phyloP scores from a whole-genome alignment of 1,140 invertebrate species.

The Tetragonula clypearis region DNA sequence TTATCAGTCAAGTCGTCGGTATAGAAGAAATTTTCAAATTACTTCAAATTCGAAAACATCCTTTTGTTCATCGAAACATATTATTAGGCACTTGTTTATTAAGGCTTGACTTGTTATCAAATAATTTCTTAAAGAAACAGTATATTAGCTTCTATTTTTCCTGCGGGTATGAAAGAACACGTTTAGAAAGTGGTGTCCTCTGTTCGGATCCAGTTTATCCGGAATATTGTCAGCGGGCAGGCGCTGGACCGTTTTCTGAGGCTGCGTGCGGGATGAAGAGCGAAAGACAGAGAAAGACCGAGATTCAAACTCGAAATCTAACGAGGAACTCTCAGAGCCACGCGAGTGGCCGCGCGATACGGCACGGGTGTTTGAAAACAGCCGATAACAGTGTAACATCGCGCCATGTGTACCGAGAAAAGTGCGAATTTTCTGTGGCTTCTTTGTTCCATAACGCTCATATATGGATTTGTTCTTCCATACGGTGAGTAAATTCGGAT shows the following conservation, averaged over 20 bases:
- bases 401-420: conserved; percentile 62
- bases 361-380: conserved; percentile 61
- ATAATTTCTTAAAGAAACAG: background rate
- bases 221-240: conserved; percentile 63
- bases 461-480: conserved; percentile 48
- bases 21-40: no score
- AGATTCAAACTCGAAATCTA: conserved; percentile 73
- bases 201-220: background rate
- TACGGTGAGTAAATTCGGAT: conserved; percentile 54
- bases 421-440: conserved; percentile 47
- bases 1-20: no score
- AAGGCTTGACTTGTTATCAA: background rate
- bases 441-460: conserved; percentile 41
- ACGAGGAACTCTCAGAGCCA: conserved; percentile 70
- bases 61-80: background rate
- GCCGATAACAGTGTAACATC: conserved; percentile 51
- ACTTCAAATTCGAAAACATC: background rate
- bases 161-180: background rate
- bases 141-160: background rate
- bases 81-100: background rate
- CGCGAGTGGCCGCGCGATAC: conserved; percentile 74
- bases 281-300: conserved; percentile 33
- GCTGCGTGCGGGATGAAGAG: conserved; percentile 48
- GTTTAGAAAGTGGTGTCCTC: conserved; percentile 43
- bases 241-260: conserved; percentile 66